Evolutionary conservation across 64 coral and sea anemone genomes (phyloP).

Genomic region (Pachyseris speciosa): DNA sequence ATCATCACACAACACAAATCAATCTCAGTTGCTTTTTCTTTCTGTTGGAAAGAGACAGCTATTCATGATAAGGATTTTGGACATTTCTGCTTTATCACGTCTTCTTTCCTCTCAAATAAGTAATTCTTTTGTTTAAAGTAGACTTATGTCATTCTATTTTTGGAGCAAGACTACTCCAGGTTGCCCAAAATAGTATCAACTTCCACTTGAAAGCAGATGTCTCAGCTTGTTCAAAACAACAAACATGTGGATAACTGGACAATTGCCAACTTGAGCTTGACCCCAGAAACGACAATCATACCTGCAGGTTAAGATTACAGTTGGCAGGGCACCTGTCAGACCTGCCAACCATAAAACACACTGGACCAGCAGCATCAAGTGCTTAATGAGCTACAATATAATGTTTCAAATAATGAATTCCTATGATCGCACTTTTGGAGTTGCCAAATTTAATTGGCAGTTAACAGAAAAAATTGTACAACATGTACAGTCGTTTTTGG

Average conservation of each 20-base stretch:
- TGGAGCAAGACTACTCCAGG: background rate
- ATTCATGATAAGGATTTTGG: too few relatives aligned
- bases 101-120: too few relatives aligned
- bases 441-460: too few relatives aligned
- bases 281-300: too few relatives aligned
- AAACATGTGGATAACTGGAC: background rate
- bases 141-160: background rate
- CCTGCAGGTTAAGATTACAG: background rate
- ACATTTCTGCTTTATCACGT: too few relatives aligned
- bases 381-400: background rate
- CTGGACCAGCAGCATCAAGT: background rate
- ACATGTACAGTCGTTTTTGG: too few relatives aligned
- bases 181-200: background rate
- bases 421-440: too few relatives aligned
- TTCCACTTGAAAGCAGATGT: background rate
- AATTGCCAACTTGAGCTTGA: background rate
- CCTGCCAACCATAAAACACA: background rate
- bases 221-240: conserved; percentile 9
- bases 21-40: too few relatives aligned
- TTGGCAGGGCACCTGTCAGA: background rate
- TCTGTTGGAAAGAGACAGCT: too few relatives aligned
- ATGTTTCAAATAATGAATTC: background rate
- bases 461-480: too few relatives aligned
- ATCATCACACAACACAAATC: too few relatives aligned
- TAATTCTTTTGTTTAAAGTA: background rate